A percentile compares a stretch with the other conserved stretches of the same genome.
Evolutionary conservation across 2,888 invertebrate species (phyloP).

Genomic region (Neoscelio sp.): DNA sequence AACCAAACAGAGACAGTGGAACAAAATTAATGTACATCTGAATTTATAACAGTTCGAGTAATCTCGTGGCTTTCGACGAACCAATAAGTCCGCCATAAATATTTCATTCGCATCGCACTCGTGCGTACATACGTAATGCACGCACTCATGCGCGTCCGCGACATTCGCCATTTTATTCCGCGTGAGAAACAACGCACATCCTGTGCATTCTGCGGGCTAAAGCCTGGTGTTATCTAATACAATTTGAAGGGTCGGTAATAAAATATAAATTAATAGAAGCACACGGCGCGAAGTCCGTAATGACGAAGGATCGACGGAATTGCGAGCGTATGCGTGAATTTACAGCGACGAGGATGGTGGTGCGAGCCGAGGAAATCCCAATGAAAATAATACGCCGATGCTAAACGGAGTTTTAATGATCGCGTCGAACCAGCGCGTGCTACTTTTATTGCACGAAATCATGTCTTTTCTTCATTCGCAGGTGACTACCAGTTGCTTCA

Average conservation of each 20-base stretch:
- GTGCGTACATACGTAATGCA: constrained; percentile 70
- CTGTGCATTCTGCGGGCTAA: constrained; percentile 70
- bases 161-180: constrained; percentile 73
- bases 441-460: constrained; percentile 46
- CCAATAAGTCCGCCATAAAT: constrained; percentile 73
- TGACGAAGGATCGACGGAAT: constrained; percentile 11
- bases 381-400: constrained; percentile 37
- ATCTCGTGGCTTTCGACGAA: constrained; percentile 71
- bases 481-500: constrained; percentile 8
- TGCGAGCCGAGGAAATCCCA: constrained; percentile 28
- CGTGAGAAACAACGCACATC: constrained; percentile 73
- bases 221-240: constrained; percentile 70
- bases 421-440: constrained; percentile 39
- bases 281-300: constrained; percentile 41
- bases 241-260: constrained; percentile 71
- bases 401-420: constrained; percentile 49
- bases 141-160: constrained; percentile 70
- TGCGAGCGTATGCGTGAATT: constrained; percentile 36
- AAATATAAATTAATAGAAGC: constrained; percentile 72
- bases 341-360: constrained; percentile 24
- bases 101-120: constrained; percentile 72
- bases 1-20: neutral
- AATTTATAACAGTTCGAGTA: constrained; percentile 62
- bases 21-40: constrained; percentile 39
- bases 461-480: constrained; percentile 31